Evolutionary conservation across 2,888 invertebrate genomes (phyloP), one percentile per base, ranked within the genome.

Genomic region (Leptothorax acervorum): DNA sequence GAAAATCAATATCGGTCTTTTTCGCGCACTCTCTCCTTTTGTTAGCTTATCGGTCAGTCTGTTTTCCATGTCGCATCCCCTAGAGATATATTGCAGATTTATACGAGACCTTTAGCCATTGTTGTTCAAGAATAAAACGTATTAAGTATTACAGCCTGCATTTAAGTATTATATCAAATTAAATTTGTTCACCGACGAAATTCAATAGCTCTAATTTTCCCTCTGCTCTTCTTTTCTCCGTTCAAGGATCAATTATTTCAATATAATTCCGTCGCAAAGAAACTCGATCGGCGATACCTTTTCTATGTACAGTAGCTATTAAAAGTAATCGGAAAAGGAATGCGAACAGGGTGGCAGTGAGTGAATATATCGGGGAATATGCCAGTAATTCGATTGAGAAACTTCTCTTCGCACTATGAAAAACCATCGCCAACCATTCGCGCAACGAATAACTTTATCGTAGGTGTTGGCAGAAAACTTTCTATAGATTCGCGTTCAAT

Each of bases 371-470:
- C 48, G 81, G 62, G 86, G 83, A 84, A 28, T 48, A 51, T 81
- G 87, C 88, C 91, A 88, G 88, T 92, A 91, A 93, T 92, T 93
- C 90, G 89, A 93, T 93, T 88, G 90, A 87, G 86, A 88, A 89
- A 91, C 88, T 90, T 92, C 62, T 75, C 73, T 83, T 88, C 66
- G 82, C 65, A 60, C 85, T 86, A 48, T 82, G 68, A 86, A 84
- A 87, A 87, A 74, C 18, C 51, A 45, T 76, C 62, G 66, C 18
- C 42, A 31, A 53, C 18, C 28, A 60, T n/a, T 78, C 53, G 71
- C 53, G 60, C 28, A 23, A 51, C 79, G 53, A 76, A 51, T 57
- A 18, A 55, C 31, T 73, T 70, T 68, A 66, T 74, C 82, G 86
- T 74, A 65, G 85, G 82, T 85, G 53, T 85, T 85, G 90, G 88